A percentile compares a stretch with the other conserved stretches of the same genome.
phyloP scores from a whole-genome alignment of 2,888 invertebrate genomes.

The Nomada goodeniana region DNA sequence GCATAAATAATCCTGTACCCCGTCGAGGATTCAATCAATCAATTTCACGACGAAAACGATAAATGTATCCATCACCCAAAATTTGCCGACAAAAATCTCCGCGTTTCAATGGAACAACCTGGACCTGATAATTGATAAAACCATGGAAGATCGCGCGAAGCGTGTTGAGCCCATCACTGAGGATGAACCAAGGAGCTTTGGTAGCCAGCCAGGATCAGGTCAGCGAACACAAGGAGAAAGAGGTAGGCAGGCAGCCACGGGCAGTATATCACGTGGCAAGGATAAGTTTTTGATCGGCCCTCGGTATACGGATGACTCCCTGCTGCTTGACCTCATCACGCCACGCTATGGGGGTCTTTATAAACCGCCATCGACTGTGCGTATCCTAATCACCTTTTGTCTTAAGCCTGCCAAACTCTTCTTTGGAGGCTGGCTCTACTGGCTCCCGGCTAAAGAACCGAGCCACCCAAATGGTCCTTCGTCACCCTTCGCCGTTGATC shows the following conservation, averaged over 20 bases:
- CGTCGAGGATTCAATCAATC: too few species aligned
- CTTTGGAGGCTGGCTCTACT: constrained; percentile 29
- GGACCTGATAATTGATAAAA: too few species aligned
- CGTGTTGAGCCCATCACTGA: constrained; percentile 17
- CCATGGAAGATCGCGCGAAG: neutral
- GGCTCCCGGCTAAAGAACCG: constrained; percentile 29
- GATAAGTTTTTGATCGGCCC: constrained; percentile 82
- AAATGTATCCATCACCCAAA: too few species aligned
- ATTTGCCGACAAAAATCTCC: too few species aligned
- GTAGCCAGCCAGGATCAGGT: constrained; percentile 63
- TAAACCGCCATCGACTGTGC: constrained; percentile 78
- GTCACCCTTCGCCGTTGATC: constrained; percentile 10
- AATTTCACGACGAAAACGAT: too few species aligned
- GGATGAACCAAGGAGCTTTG: constrained; percentile 62
- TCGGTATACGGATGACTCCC: constrained; percentile 80
- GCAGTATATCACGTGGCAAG: constrained; percentile 80
- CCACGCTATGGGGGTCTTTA: constrained; percentile 83
- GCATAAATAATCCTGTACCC: too few species aligned
- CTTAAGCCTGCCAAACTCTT: constrained; percentile 76
- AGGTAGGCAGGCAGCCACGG: constrained; percentile 71
- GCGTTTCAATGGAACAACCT: too few species aligned
- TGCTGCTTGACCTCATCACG: constrained; percentile 83
- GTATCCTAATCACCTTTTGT: constrained; percentile 82
- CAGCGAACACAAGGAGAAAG: constrained; percentile 54
- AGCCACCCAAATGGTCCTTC: constrained; percentile 26